These are phyloP conservation scores for Saguinus imperator DNA, from an alignment of 2,113 vertebrate genomes.

Conservation along the genomic window DNA sequence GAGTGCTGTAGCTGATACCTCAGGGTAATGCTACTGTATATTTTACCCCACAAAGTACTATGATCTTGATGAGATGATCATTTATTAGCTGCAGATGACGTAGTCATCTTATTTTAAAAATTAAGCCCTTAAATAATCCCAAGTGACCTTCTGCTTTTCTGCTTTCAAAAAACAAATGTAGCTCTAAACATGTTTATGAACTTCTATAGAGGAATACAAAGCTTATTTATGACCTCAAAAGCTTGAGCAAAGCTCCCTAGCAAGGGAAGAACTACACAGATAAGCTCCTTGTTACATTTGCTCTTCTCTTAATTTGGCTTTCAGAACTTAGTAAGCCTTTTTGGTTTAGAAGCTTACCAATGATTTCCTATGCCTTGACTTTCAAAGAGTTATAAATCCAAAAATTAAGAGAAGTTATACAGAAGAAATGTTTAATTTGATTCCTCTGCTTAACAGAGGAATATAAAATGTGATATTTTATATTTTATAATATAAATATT, in stretches of 20 bases:
- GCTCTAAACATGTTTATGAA: conserved; percentile 40
- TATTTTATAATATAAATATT: too few species aligned
- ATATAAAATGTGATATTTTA: too few species aligned
- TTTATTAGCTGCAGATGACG: conserved; percentile 70
- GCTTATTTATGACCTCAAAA: conserved; percentile 29
- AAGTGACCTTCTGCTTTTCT: conserved; percentile 58
- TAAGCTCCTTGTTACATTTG: not conserved
- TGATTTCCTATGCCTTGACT: conserved; percentile 68
- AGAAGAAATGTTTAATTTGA: conserved; percentile 63
- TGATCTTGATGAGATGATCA: conserved; percentile 16
- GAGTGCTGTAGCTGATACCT: not conserved
- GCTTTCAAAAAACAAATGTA: conserved; percentile 60
- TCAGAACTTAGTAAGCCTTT: conserved; percentile 61
- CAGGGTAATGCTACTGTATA: not conserved
- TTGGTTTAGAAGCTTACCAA: conserved; percentile 60
- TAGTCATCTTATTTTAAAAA: conserved; percentile 70
- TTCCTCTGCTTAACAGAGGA: not conserved
- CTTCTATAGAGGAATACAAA: conserved; percentile 45
- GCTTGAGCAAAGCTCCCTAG: not conserved
- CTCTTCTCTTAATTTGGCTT: conserved; percentile 19
- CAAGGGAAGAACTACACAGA: conserved; percentile 45
- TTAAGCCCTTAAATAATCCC: conserved; percentile 74
- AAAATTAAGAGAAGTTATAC: conserved; percentile 73
- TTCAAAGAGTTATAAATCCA: conserved; percentile 76
- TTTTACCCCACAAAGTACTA: conserved; percentile 34